phyloP scores from a whole-genome alignment of 1,140 invertebrate species.

The Maconellicoccus hirsutus region DNA sequence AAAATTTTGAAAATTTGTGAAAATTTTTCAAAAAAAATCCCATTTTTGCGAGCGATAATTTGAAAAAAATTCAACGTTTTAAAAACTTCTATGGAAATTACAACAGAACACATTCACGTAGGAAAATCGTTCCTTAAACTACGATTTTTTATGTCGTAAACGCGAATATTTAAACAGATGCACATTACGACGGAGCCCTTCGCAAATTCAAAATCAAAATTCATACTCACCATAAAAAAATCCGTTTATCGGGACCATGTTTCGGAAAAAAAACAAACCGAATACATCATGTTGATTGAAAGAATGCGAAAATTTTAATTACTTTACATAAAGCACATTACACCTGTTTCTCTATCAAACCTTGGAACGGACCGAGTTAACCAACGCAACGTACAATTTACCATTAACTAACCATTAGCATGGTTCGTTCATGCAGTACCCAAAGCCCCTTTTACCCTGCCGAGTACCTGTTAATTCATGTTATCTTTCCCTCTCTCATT shows the following conservation, averaged over 20 bases:
- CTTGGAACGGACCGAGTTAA: conserved; percentile 18
- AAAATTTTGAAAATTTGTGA: no score
- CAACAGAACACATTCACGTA: no score
- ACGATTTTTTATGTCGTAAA: no score
- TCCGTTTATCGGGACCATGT: background rate
- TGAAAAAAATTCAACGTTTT: no score
- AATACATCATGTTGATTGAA: background rate
- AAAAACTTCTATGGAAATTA: no score
- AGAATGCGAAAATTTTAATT: background rate
- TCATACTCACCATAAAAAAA: background rate
- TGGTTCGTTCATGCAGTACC: conserved; percentile 13
- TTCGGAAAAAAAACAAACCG: background rate
- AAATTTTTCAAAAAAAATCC: no score
- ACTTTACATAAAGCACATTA: conserved; percentile 1
- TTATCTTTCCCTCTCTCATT: background rate
- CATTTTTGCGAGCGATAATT: no score
- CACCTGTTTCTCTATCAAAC: background rate
- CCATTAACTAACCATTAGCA: conserved; percentile 18
- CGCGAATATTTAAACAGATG: no score
- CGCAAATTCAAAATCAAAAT: background rate
- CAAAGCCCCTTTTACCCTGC: conserved; percentile 1
- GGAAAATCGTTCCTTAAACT: no score
- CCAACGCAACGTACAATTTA: conserved; percentile 15
- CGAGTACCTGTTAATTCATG: conserved; percentile 3
- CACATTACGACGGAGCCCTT: no score